Conservation (phyloP, 2,113 vertebrate species). For the Ophthalmotilapia sp. region DNA sequence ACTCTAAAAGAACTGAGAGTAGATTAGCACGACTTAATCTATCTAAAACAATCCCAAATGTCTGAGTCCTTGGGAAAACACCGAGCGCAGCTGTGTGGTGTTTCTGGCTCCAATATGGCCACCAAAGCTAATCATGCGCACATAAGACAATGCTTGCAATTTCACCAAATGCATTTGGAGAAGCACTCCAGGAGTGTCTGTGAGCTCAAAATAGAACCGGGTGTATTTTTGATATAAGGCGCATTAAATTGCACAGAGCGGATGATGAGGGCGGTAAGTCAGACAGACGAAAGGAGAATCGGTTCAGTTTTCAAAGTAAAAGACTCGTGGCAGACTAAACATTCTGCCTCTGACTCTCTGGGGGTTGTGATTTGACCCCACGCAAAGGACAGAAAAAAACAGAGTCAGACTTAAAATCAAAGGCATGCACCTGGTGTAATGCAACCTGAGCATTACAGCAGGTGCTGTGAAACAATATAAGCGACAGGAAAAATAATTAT, state of each 20-base stretch:
- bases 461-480: background rate
- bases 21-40: background rate
- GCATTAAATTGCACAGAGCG: background rate
- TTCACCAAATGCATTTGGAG: background rate
- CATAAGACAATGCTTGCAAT: background rate
- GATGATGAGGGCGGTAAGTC: background rate
- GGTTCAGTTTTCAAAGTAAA: background rate
- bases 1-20: background rate
- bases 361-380: background rate
- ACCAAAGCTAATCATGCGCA: background rate
- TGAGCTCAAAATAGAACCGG: background rate
- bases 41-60: background rate
- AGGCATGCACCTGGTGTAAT: background rate
- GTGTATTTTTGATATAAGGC: background rate
- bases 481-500: background rate
- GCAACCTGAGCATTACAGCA: background rate
- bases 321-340: background rate
- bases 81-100: background rate
- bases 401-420: background rate
- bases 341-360: background rate
- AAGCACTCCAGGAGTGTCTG: background rate
- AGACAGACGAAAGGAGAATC: background rate
- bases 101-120: background rate
- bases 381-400: background rate
- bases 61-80: background rate